A percentile compares a stretch with the other conserved stretches of the same genome.
Conservation (phyloP, 2,113 vertebrate species). For the Leucopsar rothschildi region DNA sequence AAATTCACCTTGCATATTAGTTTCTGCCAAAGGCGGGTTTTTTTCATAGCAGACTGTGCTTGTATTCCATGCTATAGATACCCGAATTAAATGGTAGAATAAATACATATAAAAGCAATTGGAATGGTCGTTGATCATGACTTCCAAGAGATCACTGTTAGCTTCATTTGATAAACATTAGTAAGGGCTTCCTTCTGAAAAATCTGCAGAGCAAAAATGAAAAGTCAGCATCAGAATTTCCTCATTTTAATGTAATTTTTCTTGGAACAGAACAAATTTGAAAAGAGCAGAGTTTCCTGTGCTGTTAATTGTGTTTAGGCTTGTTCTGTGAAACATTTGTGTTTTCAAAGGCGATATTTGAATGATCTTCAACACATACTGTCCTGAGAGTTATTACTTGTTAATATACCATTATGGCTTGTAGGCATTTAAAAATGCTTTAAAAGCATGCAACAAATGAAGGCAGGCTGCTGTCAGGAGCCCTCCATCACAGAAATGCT, state of each 20-base stretch:
- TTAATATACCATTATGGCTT: neutral
- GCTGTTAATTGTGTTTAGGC: neutral
- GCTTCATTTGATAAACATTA: neutral
- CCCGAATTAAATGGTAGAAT: neutral
- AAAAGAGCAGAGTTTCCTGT: neutral
- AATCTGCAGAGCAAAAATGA: neutral
- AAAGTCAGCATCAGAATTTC: neutral
- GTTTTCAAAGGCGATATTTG: neutral
- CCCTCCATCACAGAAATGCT: neutral
- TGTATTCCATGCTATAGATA: neutral
- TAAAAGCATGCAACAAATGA: neutral
- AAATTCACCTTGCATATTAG: neutral
- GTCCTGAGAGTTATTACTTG: neutral
- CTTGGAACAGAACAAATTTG: neutral
- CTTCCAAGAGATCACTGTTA: neutral
- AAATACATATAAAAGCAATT: neutral
- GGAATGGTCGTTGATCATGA: neutral
- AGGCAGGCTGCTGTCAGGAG: neutral
- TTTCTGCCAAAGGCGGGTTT: neutral
- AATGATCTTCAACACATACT: neutral
- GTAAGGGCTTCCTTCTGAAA: neutral
- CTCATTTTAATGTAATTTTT: neutral
- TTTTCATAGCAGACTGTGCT: neutral
- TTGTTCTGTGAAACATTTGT: neutral
- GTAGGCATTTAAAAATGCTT: neutral